A percentile compares a stretch with the other conserved stretches of the same genome.
Conservation (phyloP, 2,888 invertebrate genomes). For the Melieria crassipennis region DNA sequence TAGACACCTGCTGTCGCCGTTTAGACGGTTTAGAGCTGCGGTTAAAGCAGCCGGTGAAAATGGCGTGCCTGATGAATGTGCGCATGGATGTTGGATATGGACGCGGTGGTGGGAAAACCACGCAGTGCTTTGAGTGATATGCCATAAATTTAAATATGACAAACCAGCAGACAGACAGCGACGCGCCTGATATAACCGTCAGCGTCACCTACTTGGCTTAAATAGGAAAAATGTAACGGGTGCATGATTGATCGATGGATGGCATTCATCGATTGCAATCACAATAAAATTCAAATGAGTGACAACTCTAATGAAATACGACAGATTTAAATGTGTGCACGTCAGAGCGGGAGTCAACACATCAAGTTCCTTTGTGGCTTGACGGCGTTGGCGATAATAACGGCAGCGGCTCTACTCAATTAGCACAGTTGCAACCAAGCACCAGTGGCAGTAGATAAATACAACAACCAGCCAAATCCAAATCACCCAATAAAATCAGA, state of each 20-base stretch:
- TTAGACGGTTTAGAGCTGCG: conserved; percentile 21
- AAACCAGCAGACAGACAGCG: conserved; percentile 20
- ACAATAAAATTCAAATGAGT: conserved; percentile 14
- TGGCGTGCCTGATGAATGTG: conserved; percentile 7
- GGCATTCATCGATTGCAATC: conserved; percentile 2
- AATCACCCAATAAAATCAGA: background rate
- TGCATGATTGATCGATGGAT: conserved; percentile 29
- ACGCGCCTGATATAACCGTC: background rate
- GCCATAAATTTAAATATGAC: conserved; percentile 37
- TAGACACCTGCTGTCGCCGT: conserved; percentile 21
- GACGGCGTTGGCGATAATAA: background rate
- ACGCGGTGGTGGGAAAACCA: conserved; percentile 9
- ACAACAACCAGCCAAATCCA: background rate
- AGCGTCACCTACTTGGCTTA: background rate
- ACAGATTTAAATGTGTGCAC: conserved; percentile 13
- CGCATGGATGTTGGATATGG: background rate
- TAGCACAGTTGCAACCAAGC: conserved; percentile 3
- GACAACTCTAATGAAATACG: conserved; percentile 21
- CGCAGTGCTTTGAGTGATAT: conserved; percentile 18
- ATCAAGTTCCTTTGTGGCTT: conserved; percentile 8
- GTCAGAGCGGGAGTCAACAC: conserved; percentile 12
- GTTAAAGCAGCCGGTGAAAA: conserved; percentile 25
- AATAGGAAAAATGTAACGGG: background rate
- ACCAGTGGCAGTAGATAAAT: conserved; percentile 2
- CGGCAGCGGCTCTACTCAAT: conserved; percentile 11